Evolutionary conservation across 1,140 invertebrate species (phyloP).

Genomic region (Fopius arisanus): DNA sequence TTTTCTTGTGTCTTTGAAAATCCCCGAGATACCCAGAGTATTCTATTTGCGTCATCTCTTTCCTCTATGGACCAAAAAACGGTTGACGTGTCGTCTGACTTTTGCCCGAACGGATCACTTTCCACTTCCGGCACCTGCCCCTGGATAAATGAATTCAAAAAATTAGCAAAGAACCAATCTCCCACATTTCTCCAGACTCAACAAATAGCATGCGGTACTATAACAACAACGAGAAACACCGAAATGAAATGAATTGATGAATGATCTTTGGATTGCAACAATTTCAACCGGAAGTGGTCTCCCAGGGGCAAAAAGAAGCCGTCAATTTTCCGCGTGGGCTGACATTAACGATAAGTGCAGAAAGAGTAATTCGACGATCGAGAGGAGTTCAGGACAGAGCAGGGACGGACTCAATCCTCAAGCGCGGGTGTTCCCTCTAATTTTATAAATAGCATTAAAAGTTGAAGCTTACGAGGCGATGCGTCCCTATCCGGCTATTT

Average conservation of each 20-base stretch:
- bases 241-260: too few species aligned
- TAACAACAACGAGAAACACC: too few species aligned
- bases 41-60: not conserved
- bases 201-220: too few species aligned
- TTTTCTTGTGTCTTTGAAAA: not conserved
- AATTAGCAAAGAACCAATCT: not conserved
- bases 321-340: slow-evolving; percentile 14
- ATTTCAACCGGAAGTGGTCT: not conserved
- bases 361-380: slow-evolving; percentile 47
- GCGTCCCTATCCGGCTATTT: slow-evolving; percentile 5
- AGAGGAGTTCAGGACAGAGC: slow-evolving; percentile 39
- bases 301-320: not conserved
- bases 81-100: not conserved
- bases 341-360: slow-evolving; percentile 42
- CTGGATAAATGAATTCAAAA: not conserved
- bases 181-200: not conserved
- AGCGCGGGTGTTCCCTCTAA: slow-evolving; percentile 32
- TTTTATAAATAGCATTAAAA: slow-evolving; percentile 53
- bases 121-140: not conserved
- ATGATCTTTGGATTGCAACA: too few species aligned
- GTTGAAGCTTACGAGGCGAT: not conserved
- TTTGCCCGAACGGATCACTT: not conserved
- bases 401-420: slow-evolving; percentile 39
- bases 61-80: not conserved
- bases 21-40: not conserved